phyloP scores from a whole-genome alignment of 2,888 invertebrate genomes.

The Trissoscelio sp. region DNA sequence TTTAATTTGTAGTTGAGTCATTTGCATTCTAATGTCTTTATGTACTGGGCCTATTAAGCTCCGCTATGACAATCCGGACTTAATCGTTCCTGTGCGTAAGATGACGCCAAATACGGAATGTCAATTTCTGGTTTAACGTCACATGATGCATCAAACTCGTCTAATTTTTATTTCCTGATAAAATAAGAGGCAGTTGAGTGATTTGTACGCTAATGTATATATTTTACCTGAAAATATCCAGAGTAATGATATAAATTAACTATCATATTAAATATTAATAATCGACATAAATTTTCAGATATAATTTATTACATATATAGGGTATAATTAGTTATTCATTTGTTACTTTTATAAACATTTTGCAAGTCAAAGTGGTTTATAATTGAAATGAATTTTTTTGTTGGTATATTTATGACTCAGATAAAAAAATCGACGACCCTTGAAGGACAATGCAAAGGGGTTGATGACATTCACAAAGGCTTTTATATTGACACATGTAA shows the following conservation, averaged over 20 bases:
- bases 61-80: constrained; percentile 47
- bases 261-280: constrained; percentile 4
- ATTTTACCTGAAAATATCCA: neutral
- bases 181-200: no score
- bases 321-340: no score
- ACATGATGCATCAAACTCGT: neutral
- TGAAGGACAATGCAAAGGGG: neutral
- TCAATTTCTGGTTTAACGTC: constrained; percentile 19
- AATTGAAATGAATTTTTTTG: neutral
- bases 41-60: constrained; percentile 44
- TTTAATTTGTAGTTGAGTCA: constrained; percentile 49
- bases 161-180: no score
- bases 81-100: constrained; percentile 41
- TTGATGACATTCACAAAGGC: neutral
- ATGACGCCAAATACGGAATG: constrained; percentile 41
- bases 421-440: neutral
- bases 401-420: neutral
- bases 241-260: neutral
- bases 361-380: no score
- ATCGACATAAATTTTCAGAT: neutral
- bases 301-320: neutral
- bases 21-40: constrained; percentile 56
- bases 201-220: constrained; percentile 1
- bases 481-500: constrained; percentile 26
- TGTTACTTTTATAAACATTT: no score